A percentile compares a stretch with the other conserved stretches of the same genome.
These are phyloP conservation scores for Drosophila percnosoma DNA, from an alignment of 2,888 invertebrate genomes.

Conservation along the genomic window DNA sequence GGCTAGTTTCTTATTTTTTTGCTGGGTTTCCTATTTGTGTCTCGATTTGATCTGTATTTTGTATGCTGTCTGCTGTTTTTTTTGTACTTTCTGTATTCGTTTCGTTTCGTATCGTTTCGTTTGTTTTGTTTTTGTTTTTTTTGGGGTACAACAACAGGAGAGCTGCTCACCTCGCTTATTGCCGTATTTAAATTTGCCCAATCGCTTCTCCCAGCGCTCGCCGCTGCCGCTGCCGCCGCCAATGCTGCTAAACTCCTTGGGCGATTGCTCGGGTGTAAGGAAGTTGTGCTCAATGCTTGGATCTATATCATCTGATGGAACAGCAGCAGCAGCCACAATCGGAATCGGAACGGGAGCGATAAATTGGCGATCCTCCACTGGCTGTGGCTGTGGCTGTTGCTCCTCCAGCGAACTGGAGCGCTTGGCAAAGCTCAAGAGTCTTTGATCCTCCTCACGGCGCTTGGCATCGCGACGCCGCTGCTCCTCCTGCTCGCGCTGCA, in stretches of 20 bases:
- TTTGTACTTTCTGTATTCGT: slow-evolving; percentile 10
- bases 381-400: slow-evolving; percentile 1
- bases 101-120: slow-evolving; percentile 2
- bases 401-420: slow-evolving; percentile 65
- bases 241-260: slow-evolving; percentile 61
- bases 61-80: slow-evolving; percentile 8
- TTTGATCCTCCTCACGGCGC: slow-evolving; percentile 78
- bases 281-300: slow-evolving; percentile 63
- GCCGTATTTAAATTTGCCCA: slow-evolving; percentile 86
- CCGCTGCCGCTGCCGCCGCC: slow-evolving; percentile 76
- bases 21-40: slow-evolving; percentile 13
- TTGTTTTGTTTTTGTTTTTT: slow-evolving; percentile 6
- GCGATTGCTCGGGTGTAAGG: slow-evolving; percentile 82
- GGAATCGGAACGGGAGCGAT: neutral
- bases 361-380: neutral
- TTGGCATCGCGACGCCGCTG: slow-evolving; percentile 77
- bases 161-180: slow-evolving; percentile 85
- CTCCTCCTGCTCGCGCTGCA: slow-evolving; percentile 65
- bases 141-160: slow-evolving; percentile 47
- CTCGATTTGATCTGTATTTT: neutral
- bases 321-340: neutral
- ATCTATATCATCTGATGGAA: slow-evolving; percentile 9
- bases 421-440: slow-evolving; percentile 73
- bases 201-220: slow-evolving; percentile 80
- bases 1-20: neutral